phyloP scores from a whole-genome alignment of 2,113 vertebrate genomes.

The Rhea americana region DNA sequence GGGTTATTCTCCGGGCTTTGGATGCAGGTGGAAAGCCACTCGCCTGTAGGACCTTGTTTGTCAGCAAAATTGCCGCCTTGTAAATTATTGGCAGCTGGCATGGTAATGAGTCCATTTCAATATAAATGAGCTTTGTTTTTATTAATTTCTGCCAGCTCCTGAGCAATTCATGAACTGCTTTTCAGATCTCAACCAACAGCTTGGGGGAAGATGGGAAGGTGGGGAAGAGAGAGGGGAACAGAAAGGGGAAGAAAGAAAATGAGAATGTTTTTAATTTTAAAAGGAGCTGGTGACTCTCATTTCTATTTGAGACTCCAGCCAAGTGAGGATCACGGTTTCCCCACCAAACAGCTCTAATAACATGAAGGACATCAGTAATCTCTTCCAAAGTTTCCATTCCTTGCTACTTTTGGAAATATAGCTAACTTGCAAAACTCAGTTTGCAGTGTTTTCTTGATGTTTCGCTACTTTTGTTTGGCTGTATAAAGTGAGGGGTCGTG shows the following conservation, averaged over 20 bases:
- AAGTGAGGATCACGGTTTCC: not conserved
- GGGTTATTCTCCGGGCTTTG: not conserved
- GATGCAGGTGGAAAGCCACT: conserved; percentile 66
- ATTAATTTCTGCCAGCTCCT: conserved; percentile 76
- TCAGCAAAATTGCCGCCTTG: conserved; percentile 64
- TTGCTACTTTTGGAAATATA: not conserved
- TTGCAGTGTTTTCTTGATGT: not conserved
- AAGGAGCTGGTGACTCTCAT: not conserved
- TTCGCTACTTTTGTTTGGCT: not conserved
- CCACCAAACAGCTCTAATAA: not conserved
- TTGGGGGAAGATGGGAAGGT: conserved; percentile 36
- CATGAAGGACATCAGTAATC: not conserved
- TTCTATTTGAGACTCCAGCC: conserved; percentile 11
- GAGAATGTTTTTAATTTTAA: conserved; percentile 17
- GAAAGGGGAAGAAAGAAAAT: conserved; percentile 31
- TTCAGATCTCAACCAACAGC: conserved; percentile 64
- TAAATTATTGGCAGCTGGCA: conserved; percentile 76
- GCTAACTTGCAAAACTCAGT: not conserved
- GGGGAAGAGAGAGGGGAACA: conserved; percentile 1
- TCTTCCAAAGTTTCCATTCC: not conserved
- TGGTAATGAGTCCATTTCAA: conserved; percentile 77
- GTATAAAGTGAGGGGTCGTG: not conserved
- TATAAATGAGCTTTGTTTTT: conserved; percentile 75
- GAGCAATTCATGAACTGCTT: conserved; percentile 70
- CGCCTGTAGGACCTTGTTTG: conserved; percentile 60